These are phyloP conservation scores for Labeo rohita DNA, from an alignment of 2,113 vertebrate species.

Conservation along the genomic window DNA sequence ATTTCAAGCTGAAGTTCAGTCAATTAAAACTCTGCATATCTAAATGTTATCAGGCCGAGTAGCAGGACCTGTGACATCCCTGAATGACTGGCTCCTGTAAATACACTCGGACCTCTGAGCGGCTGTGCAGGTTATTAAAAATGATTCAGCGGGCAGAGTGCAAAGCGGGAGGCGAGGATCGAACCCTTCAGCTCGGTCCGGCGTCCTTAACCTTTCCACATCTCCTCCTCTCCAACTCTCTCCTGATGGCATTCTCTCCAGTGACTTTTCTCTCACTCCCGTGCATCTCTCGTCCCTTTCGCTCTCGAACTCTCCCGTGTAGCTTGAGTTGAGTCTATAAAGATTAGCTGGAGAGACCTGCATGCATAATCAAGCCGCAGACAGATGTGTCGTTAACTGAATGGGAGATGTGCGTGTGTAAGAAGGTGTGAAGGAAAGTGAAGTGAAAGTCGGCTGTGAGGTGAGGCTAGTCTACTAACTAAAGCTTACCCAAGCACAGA, in stretches of 20 bases:
- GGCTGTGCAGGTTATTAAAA: conserved; percentile 26
- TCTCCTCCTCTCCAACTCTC: conserved; percentile 31
- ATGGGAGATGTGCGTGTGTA: conserved; percentile 58
- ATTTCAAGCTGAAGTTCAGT: neutral
- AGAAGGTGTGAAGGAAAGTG: conserved; percentile 23
- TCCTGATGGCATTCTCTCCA: conserved; percentile 33
- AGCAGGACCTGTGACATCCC: conserved; percentile 2
- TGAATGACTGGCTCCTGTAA: conserved; percentile 13
- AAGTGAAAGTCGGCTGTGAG: conserved; percentile 3
- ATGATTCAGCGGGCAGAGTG: conserved; percentile 20
- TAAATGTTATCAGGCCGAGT: neutral
- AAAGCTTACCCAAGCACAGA: neutral
- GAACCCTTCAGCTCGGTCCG: conserved; percentile 49
- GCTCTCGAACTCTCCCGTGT: conserved; percentile 56
- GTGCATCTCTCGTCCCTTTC: conserved; percentile 21
- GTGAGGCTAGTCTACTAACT: neutral
- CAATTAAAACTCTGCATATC: neutral
- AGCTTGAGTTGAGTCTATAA: conserved; percentile 72
- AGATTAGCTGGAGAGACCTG: conserved; percentile 70
- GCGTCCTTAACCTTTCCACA: conserved; percentile 63
- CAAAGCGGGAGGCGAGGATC: conserved; percentile 40
- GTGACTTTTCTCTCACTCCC: conserved; percentile 23
- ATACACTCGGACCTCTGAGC: conserved; percentile 3
- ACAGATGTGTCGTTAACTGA: conserved; percentile 68
- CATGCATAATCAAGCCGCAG: conserved; percentile 66